Evolutionary conservation across 2,797 vertebrate genomes (phyloP).

Genomic region (Clarias pachynema): DNA sequence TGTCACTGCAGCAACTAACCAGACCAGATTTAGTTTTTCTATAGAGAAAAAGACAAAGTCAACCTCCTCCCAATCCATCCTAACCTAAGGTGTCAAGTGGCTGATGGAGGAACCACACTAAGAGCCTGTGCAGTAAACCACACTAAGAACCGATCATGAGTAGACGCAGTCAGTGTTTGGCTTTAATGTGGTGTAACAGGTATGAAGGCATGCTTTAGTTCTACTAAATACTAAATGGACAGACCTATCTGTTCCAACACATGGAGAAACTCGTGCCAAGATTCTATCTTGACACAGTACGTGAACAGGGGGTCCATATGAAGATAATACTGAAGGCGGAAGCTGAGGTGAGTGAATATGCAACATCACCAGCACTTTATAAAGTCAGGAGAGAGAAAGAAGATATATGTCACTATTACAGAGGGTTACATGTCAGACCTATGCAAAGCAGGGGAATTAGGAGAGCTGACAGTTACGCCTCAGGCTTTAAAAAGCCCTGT

Average conservation of each 20-base stretch:
- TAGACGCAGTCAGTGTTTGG: conserved; percentile 1
- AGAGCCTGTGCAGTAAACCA: neutral
- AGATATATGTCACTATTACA: conserved; percentile 62
- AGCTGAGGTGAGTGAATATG: conserved; percentile 6
- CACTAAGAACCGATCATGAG: neutral
- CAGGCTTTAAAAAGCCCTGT: conserved; percentile 28
- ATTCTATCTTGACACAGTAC: neutral
- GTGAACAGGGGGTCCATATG: neutral
- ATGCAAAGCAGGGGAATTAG: conserved; percentile 71
- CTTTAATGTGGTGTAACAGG: neutral
- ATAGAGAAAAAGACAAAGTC: neutral
- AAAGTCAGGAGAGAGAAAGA: neutral
- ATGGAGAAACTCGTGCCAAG: neutral
- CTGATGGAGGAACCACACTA: neutral
- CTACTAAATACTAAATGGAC: conserved; percentile 7
- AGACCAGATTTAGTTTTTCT: neutral
- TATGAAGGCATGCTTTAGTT: neutral
- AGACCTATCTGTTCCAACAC: neutral
- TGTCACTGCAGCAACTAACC: neutral
- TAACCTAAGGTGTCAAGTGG: neutral
- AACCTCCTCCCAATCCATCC: neutral
- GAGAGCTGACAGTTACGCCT: conserved; percentile 51
- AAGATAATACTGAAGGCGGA: conserved; percentile 18
- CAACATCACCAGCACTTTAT: conserved; percentile 24
- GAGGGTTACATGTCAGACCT: conserved; percentile 52